Percentiles rank a stretch among this genome's conserved stretches.
Conservation (phyloP, 2,888 invertebrate genomes). For the Leptogaster cylindrica region DNA sequence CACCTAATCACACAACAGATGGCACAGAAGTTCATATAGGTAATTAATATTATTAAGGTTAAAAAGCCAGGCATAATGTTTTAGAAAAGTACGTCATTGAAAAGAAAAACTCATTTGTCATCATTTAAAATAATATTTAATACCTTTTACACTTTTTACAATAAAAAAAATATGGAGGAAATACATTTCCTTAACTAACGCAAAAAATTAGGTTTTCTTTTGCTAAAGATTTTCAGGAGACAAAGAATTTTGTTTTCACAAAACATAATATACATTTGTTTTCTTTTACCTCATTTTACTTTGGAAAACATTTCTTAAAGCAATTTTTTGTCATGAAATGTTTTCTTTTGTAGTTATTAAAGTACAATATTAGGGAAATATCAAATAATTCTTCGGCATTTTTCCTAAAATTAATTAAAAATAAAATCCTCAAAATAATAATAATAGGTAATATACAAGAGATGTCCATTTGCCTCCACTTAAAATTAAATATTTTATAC, state of each 20-base stretch:
- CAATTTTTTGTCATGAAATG: not conserved
- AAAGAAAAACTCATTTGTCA: not conserved
- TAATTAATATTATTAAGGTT: no score
- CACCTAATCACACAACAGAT: no score
- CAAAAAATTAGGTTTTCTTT: not conserved
- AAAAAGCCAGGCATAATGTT: no score
- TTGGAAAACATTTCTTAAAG: no score
- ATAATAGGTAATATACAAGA: constrained; percentile 22
- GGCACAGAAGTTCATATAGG: no score
- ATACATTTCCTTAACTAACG: not conserved
- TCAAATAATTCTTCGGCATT: constrained; percentile 29
- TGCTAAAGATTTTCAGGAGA: not conserved
- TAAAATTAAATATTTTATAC: constrained; percentile 28
- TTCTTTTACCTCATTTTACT: no score
- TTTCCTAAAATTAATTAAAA: constrained; percentile 29
- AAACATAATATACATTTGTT: no score
- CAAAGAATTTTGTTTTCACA: no score
- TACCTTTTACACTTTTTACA: constrained; percentile 43
- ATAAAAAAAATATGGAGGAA: constrained; percentile 16
- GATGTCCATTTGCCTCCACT: constrained; percentile 30
- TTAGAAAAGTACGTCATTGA: no score
- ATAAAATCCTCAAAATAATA: no score
- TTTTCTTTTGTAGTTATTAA: not conserved
- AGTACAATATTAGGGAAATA: constrained; percentile 5
- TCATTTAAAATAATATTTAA: constrained; percentile 41